These are phyloP conservation scores for Meta bourneti DNA, from an alignment of 2,888 invertebrate species.

Conservation along the genomic window DNA sequence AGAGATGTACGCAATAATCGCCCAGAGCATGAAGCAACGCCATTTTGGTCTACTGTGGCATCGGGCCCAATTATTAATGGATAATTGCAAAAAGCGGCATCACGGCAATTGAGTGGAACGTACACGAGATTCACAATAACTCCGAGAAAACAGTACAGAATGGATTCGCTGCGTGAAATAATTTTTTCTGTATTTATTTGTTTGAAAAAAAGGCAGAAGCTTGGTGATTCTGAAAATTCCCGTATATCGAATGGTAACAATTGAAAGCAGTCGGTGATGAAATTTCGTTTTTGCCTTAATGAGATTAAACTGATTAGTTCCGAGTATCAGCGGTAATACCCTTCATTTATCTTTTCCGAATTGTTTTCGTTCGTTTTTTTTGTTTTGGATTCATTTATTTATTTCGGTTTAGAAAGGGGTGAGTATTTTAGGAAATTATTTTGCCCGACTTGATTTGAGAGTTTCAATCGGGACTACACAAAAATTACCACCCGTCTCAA, in stretches of 20 bases:
- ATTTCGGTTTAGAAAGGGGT: background rate
- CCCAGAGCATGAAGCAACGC: slow-evolving; percentile 6
- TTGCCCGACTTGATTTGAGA: background rate
- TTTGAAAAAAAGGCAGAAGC: background rate
- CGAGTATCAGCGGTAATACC: slow-evolving; percentile 43
- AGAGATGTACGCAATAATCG: slow-evolving; percentile 13
- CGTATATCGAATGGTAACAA: background rate
- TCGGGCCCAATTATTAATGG: slow-evolving; percentile 65
- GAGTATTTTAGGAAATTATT: slow-evolving; percentile 30
- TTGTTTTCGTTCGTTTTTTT: slow-evolving; percentile 7
- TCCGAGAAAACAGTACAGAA: background rate
- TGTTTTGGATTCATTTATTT: slow-evolving; percentile 7
- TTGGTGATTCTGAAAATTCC: background rate
- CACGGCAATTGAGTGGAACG: slow-evolving; percentile 19
- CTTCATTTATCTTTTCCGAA: slow-evolving; percentile 54
- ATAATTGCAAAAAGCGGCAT: slow-evolving; percentile 68
- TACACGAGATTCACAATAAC: slow-evolving; percentile 27
- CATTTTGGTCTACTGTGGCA: slow-evolving; percentile 55
- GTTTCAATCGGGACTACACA: no score
- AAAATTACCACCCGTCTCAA: no score
- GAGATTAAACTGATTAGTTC: slow-evolving; percentile 66
- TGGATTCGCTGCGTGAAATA: background rate
- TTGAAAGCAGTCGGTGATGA: slow-evolving; percentile 24
- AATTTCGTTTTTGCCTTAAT: slow-evolving; percentile 24
- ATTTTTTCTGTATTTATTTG: background rate